Conservation (phyloP, 2,113 vertebrate species). For the Prionailurus bengalensis region DNA sequence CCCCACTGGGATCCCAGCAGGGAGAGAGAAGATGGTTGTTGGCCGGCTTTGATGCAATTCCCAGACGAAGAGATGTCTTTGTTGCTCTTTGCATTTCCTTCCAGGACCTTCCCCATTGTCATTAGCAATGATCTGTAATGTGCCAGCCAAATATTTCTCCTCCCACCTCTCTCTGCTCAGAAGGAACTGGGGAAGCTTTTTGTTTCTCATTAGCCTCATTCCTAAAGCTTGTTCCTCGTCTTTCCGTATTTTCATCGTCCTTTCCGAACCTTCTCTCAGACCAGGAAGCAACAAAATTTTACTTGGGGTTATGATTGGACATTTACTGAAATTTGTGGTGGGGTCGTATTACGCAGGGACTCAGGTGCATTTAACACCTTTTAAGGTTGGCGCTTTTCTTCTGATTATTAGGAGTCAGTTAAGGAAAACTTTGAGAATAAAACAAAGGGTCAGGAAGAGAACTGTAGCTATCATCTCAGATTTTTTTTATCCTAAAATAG, state of each 20-base stretch:
- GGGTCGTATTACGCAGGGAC: neutral
- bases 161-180: accelerated
- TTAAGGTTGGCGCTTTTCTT: neutral
- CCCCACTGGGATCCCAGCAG: neutral
- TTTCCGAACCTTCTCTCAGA: slow-evolving; percentile 21
- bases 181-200: neutral
- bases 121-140: accelerated
- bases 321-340: slow-evolving; percentile 7
- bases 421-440: neutral
- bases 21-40: neutral
- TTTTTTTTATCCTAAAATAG: neutral
- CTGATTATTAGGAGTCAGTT: slow-evolving; percentile 12
- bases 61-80: neutral
- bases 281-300: neutral
- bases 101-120: neutral
- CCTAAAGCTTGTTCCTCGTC: neutral
- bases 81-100: neutral
- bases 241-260: neutral
- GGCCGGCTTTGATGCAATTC: neutral
- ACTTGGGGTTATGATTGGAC: slow-evolving; percentile 27
- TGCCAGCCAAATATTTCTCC: neutral
- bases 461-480: neutral
- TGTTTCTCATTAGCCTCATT: slow-evolving; percentile 31
- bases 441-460: neutral
- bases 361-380: neutral